Percentiles rank a stretch among this genome's conserved stretches.
These are phyloP conservation scores for Tricholaema leucomelas DNA, from an alignment of 2,113 vertebrate genomes.

Conservation along the genomic window DNA sequence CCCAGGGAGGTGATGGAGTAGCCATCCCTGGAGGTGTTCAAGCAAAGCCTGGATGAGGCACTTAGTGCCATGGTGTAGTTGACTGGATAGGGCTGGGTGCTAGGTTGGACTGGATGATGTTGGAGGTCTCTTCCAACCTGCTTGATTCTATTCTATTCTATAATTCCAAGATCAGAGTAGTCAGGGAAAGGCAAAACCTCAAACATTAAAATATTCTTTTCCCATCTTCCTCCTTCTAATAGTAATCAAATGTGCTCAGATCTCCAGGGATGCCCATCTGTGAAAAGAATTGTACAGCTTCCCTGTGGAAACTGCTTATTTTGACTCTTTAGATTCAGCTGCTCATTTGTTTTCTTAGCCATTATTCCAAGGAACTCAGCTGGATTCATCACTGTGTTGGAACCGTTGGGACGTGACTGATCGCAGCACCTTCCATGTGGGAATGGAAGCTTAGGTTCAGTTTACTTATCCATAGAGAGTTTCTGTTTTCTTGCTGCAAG, in stretches of 20 bases:
- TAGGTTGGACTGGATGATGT: too few species aligned
- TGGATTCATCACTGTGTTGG: slow-evolving; percentile 17
- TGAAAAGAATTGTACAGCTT: slow-evolving; percentile 51
- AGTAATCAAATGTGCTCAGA: neutral
- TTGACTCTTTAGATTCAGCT: slow-evolving; percentile 40
- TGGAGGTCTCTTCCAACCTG: too few species aligned
- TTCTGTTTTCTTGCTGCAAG: slow-evolving; percentile 17
- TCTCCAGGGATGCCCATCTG: slow-evolving; percentile 31
- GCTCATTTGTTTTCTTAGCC: slow-evolving; percentile 45
- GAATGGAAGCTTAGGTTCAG: neutral
- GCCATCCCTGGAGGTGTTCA: too few species aligned
- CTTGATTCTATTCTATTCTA: too few species aligned
- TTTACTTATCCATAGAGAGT: neutral
- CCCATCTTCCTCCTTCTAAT: slow-evolving; percentile 9
- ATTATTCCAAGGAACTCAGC: slow-evolving; percentile 14
- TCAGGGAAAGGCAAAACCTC: slow-evolving; percentile 29
- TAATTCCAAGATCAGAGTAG: slow-evolving; percentile 33
- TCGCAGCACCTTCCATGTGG: neutral
- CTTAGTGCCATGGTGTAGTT: too few species aligned
- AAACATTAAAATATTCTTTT: slow-evolving; percentile 2
- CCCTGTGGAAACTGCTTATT: neutral
- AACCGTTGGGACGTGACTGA: slow-evolving; percentile 21
- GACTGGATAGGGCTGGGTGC: too few species aligned
- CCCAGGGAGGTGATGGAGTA: too few species aligned
- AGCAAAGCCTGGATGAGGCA: too few species aligned